Evolutionary conservation across 2,888 invertebrate species (phyloP), one percentile per base, ranked within the genome.

Genomic region (Calephelis perditalis): DNA sequence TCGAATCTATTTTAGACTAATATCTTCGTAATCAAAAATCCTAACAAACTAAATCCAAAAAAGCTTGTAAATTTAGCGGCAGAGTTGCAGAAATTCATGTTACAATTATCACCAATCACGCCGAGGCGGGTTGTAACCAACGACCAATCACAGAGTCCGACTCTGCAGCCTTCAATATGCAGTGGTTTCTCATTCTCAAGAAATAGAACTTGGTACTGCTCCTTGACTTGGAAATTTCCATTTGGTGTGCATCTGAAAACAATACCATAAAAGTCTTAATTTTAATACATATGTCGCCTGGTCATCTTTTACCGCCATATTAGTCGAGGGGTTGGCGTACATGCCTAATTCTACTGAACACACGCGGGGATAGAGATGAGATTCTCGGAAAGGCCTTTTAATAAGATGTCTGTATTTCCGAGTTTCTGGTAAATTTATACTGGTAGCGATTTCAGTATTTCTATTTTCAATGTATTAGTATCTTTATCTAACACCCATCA

Each of bases 101-200:
- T 89, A 71, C 95, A 95, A 12, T 86, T 86, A 35, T 91, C 84
- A 4, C 91, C 89, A 1, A 92, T 73, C 0, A 86, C 78, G 3
- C 91, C 87, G 65, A 93, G 93, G 62, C 91, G 92, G 12, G 91
- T 85, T 71, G 93, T 92, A 7, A 96, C 85, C 35, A 92, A 91
- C 0, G 92, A 91, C 95, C 96, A 96, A 67, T 94, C 93, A 82
- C 96, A 96, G 0, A 96, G 92, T 0, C 96, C 96, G 0, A 95
- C 95, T 8, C 93, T 89, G 75, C 96, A 96, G 59, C 93, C 94
- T 0, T 93, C 92, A 49, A 94, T 79, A 60, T 92, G 83, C 57
- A 96, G 91, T 0, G 94, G 93, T 55, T 92, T 91, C 76, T 96
- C 96, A 73, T 95, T 95, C 64, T 95, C 89, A 68, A 94, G 92